Conservation (phyloP, 2,888 invertebrate species). For the Chaetoderma sp. region DNA sequence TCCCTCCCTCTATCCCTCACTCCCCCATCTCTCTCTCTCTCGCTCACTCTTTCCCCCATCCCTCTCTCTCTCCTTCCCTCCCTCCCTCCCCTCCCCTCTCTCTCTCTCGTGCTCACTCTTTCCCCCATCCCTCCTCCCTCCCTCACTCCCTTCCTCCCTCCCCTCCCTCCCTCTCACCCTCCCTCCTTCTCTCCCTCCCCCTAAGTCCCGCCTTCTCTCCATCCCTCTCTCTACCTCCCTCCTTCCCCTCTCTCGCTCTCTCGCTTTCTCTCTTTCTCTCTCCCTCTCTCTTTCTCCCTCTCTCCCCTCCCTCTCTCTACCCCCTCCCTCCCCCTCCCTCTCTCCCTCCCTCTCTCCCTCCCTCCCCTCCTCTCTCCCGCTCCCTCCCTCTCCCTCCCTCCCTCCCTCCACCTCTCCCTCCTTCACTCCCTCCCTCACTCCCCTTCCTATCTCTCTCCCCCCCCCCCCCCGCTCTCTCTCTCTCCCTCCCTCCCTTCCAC, state of each 20-base stretch:
- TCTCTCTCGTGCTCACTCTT: slow-evolving; percentile 37
- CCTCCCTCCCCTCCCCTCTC: slow-evolving; percentile 71
- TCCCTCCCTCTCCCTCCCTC: not conserved
- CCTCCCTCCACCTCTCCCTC: not conserved
- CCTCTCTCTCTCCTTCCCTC: slow-evolving; percentile 73
- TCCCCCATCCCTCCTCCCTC: too few species aligned
- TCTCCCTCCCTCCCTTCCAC: not conserved
- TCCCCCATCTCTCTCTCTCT: too few species aligned
- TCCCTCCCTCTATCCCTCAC: too few species aligned
- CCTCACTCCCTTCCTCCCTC: slow-evolving; percentile 22
- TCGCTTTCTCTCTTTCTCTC: not conserved
- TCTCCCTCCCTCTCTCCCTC: slow-evolving; percentile 6
- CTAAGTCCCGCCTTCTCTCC: slow-evolving; percentile 71
- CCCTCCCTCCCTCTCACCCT: slow-evolving; percentile 29
- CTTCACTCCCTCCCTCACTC: too few species aligned
- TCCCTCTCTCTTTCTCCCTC: not conserved
- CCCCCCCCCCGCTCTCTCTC: not conserved
- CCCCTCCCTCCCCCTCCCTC: too few species aligned
- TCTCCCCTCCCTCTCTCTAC: too few species aligned
- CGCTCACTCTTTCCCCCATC: too few species aligned
- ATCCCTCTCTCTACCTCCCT: too few species aligned
- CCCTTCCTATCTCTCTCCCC: too few species aligned
- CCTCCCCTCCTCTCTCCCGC: too few species aligned
- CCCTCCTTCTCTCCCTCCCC: slow-evolving; percentile 62
- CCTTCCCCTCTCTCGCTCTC: not conserved